Base-by-base conservation (phyloP, 2,797 vertebrate genomes). In the Eptatretus atami region DNA sequence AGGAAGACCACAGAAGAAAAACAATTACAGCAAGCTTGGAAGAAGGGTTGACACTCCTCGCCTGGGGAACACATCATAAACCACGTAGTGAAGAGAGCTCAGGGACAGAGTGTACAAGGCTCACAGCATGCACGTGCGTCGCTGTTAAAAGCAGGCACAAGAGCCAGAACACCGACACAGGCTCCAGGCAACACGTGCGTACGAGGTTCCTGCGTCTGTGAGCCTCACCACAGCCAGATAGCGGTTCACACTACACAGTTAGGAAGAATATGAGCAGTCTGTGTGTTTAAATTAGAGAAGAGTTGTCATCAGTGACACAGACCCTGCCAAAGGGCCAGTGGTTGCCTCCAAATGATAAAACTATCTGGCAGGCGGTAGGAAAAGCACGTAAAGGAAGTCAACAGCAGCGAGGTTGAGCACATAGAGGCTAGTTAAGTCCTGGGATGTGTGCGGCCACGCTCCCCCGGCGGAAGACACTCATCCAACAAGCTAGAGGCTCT, bases 231-330 rank as follows among this genome's bases (percentile, higher is more conserved):
- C 57, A 25, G 57, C 57, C 57, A 61, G 57, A 12, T 61, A 61
- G 57, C 57, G 57, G 57, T 61, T 10, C n/a, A 61, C 57, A 25
- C 57, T 61, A 61, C 25, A 25, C 57, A 61, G 57, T 25, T 12
- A 61, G 57, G 57, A 61, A 61, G 57, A n/a, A 61, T n/a, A 61
- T 61, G 57, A 61, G 12, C 57, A 61, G 57, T n/a, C n/a, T 61
- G 57, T 25, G 57, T 61, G 57, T 61, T 61, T n/a, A 61, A 25
- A 25, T 61, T 61, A 61, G 57, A 61, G 57, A 9, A 61, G 57
- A n/a, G 57, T 25, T n/a, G 57, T 61, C n/a, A 61, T 25, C 57
- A 25, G 57, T 61, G 57, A 25, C 57, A 61, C 9, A 61, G 57
- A 61, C 9, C n/a, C 57, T n/a, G 57, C 57, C 57, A 25, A 61